A percentile compares a stretch with the other conserved stretches of the same genome.
phyloP scores from a whole-genome alignment of 1,140 invertebrate species.

The Micrasema minimum region DNA sequence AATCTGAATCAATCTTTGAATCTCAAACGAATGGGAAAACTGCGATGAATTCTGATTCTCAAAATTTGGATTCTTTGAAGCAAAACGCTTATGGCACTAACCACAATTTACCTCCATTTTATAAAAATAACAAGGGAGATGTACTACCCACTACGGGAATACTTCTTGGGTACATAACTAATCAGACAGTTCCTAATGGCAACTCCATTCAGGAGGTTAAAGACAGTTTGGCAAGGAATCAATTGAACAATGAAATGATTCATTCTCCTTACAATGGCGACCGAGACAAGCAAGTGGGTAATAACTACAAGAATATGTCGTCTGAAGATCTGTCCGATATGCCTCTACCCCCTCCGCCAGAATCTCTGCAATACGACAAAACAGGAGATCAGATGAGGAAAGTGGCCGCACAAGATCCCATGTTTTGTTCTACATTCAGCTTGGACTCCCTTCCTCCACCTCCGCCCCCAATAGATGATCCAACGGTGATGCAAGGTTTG shows the following conservation, averaged over 20 bases:
- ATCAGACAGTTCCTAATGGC: constrained; percentile 30
- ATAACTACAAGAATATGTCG: constrained; percentile 7
- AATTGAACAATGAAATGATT: neutral
- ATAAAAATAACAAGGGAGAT: constrained; percentile 50
- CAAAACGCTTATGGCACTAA: constrained; percentile 23
- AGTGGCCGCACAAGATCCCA: constrained; percentile 55
- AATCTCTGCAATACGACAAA: constrained; percentile 49
- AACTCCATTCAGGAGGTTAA: neutral
- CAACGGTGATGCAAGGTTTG: constrained; percentile 63
- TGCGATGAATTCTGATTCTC: neutral
- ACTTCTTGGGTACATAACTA: constrained; percentile 41
- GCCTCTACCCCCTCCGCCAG: constrained; percentile 72
- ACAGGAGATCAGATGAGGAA: constrained; percentile 9
- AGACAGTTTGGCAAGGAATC: constrained; percentile 10
- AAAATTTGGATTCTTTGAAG: constrained; percentile 1
- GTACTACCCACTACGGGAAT: constrained; percentile 36
- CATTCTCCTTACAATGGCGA: neutral
- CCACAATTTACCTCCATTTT: constrained; percentile 7
- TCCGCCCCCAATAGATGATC: constrained; percentile 68
- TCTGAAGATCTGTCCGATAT: constrained; percentile 43
- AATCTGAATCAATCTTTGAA: constrained; percentile 30
- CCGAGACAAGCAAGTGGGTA: neutral
- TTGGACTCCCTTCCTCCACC: constrained; percentile 81
- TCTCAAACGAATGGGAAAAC: constrained; percentile 20
- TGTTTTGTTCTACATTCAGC: constrained; percentile 80